A percentile compares a stretch with the other conserved stretches of the same genome.
Evolutionary conservation across 1,140 invertebrate genomes (phyloP).

Genomic region (Solenopsis invicta): DNA sequence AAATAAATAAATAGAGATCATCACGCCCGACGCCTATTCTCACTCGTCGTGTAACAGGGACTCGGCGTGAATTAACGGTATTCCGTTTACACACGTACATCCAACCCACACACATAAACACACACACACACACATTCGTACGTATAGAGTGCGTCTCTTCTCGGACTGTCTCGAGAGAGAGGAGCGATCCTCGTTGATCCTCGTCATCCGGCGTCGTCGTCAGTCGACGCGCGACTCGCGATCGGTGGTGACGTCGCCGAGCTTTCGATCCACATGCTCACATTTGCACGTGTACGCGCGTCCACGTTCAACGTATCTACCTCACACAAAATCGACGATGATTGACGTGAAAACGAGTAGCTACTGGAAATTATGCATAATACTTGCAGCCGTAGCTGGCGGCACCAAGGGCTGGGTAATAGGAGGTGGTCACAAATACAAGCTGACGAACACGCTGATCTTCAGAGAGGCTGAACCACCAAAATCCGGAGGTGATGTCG

Average conservation of each 20-base stretch:
- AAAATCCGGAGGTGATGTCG: slow-evolving; percentile 87
- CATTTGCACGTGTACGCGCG: neutral
- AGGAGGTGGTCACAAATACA: slow-evolving; percentile 83
- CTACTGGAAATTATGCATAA: slow-evolving; percentile 71
- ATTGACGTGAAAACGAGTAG: slow-evolving; percentile 31
- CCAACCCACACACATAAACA: neutral
- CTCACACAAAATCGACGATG: neutral
- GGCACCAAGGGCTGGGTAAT: slow-evolving; percentile 80
- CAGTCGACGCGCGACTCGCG: slow-evolving; percentile 80
- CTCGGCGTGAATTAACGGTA: slow-evolving; percentile 82
- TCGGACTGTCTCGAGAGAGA: slow-evolving; percentile 11
- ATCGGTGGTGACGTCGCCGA: slow-evolving; percentile 68
- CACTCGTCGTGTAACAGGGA: slow-evolving; percentile 75
- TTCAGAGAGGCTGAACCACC: slow-evolving; percentile 83
- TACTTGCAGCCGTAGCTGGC: slow-evolving; percentile 82
- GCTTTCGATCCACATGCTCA: neutral
- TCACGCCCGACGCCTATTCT: neutral
- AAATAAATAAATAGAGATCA: neutral
- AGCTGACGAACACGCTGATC: slow-evolving; percentile 86
- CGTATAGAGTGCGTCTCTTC: slow-evolving; percentile 10
- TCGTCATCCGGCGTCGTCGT: slow-evolving; percentile 54
- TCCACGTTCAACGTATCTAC: neutral
- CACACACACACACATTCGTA: neutral
- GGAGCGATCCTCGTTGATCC: slow-evolving; percentile 48
- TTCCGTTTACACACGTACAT: slow-evolving; percentile 6